Evolutionary conservation across 2,888 invertebrate genomes (phyloP), one percentile per base, ranked within the genome.

Genomic region (Dorcus parallelipipedus): DNA sequence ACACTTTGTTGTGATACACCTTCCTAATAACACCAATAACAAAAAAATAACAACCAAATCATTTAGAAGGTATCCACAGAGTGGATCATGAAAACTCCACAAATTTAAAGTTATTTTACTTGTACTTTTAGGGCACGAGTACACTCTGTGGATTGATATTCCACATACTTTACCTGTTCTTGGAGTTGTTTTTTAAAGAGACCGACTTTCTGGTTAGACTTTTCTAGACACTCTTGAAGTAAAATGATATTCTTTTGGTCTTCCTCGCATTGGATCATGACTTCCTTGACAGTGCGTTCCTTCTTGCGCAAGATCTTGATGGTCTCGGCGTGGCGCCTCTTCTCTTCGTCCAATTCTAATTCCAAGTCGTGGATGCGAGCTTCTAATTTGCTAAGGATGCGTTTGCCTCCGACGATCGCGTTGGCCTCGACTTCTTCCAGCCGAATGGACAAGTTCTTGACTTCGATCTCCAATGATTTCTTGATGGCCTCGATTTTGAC

Each of bases 241-340:
- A 97, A 84, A 67, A 88, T 82, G 74, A 96, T 91, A 82, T 94
- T 95, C 89, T 95, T 96, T 81, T 96, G 91, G 81, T 97, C 97
- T 80, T 97, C 97, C 80, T 97, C 97, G 75, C 93, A 91, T 80
- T 95, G 94, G 72, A 96, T 89, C 82, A 95, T 87, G 66, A 97
- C 89, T 81, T 97, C 97, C 85, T 97, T 97, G 76, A 97, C 90
- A 75, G 89, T 88, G 75, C 96, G 93, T 79, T 97, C 97, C 89
- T 97, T 97, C 87, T 97, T 97, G 82, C 97, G 92, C 76, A 97
- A 84, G 79, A 96, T 95, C 86, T 96, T 96, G 80, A 96, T 93
- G 74, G 96, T 95, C 81, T 97, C 97, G 69, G 95, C 90, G 82
- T 97, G 97, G 78, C 96, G 90, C 78, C 96, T 90, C 85, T 95